These are phyloP conservation scores for Punctoribates punctum DNA, from an alignment of 2,888 invertebrate species.

Conservation along the genomic window DNA sequence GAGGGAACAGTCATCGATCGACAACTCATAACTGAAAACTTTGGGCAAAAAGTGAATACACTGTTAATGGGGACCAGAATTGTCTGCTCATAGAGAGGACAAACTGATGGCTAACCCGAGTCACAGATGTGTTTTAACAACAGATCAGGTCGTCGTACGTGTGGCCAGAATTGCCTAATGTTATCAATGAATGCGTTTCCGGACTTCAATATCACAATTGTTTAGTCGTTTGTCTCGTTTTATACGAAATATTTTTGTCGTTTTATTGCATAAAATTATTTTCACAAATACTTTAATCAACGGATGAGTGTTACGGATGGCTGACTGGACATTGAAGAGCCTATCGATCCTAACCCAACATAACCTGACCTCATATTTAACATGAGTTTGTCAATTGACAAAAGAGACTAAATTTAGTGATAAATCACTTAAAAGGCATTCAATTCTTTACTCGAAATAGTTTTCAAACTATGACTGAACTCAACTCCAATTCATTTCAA, in stretches of 20 bases:
- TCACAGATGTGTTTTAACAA: not conserved
- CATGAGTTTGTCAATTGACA: not conserved
- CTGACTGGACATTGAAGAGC: not conserved
- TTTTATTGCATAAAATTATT: not conserved
- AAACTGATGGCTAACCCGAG: not conserved
- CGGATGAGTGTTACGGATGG: not conserved
- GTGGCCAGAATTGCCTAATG: not conserved
- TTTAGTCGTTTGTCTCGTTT: not conserved
- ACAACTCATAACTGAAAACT: not conserved
- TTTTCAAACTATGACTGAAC: too few species aligned
- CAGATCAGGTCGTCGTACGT: conserved; percentile 14
- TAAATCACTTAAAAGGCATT: too few species aligned
- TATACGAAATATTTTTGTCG: not conserved
- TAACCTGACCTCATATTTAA: conserved; percentile 19
- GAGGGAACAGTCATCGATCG: not conserved
- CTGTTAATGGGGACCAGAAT: not conserved
- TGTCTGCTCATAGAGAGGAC: not conserved
- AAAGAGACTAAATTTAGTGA: too few species aligned
- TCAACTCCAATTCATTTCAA: too few species aligned
- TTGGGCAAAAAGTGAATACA: not conserved
- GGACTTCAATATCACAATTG: not conserved
- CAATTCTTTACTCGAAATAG: too few species aligned
- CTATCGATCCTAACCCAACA: not conserved
- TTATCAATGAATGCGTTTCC: not conserved
- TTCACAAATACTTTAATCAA: not conserved